A percentile compares a stretch with the other conserved stretches of the same genome.
Evolutionary conservation across 2,888 invertebrate genomes (phyloP).

Genomic region (Cephus pygmeus): DNA sequence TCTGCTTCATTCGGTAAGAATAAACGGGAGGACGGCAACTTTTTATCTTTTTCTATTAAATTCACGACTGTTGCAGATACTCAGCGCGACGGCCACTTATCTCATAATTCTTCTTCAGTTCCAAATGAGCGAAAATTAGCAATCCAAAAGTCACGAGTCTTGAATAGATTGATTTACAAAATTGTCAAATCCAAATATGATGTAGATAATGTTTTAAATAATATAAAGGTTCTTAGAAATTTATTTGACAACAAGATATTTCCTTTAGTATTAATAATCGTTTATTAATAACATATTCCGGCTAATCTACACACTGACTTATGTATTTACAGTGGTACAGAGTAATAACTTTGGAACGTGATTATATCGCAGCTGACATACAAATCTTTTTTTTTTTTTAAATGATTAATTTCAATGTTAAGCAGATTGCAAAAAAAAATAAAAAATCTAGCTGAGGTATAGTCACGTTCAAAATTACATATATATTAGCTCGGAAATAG

Average conservation of each 20-base stretch:
- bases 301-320: constrained; percentile 23
- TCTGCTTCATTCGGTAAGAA: constrained; percentile 51
- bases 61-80: constrained; percentile 29
- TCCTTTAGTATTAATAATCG: constrained; percentile 22
- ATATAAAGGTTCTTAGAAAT: not conserved
- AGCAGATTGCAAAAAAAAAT: not conserved
- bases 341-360: not conserved
- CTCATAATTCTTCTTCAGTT: constrained; percentile 47
- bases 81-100: constrained; percentile 36
- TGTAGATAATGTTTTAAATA: constrained; percentile 12
- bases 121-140: constrained; percentile 5
- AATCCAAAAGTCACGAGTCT: constrained; percentile 7
- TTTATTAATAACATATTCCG: constrained; percentile 24
- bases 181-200: not conserved
- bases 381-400: not conserved
- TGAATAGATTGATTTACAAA: constrained; percentile 23
- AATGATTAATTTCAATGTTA: not conserved
- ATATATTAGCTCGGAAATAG: not conserved
- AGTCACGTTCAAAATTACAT: not conserved
- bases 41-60: constrained; percentile 10
- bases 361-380: not conserved
- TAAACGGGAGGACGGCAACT: not conserved
- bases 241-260: not conserved
- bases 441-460: not conserved
- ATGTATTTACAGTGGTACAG: not conserved